Percentiles rank a stretch among this genome's conserved stretches.
Evolutionary conservation across 2,888 invertebrate genomes (phyloP).

Genomic region (Phania funesta): DNA sequence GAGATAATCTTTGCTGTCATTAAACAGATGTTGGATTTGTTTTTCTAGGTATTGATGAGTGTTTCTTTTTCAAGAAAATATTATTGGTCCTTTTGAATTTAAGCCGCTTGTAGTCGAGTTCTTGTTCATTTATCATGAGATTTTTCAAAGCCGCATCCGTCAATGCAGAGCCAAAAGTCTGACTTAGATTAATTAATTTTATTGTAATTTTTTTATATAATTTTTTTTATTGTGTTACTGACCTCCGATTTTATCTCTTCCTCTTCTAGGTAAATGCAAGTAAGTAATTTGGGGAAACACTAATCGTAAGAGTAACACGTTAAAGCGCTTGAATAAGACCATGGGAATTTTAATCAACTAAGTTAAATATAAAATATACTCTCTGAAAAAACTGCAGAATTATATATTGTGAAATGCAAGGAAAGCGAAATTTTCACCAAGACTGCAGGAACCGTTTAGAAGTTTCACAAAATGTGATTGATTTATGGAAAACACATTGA

Average conservation of each 20-base stretch:
- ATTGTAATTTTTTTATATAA: neutral
- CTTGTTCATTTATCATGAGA: conserved; percentile 10
- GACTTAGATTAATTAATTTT: conserved; percentile 19
- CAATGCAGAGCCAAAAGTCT: neutral
- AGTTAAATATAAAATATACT: no score
- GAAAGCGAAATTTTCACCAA: no score
- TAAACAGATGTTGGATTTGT: conserved; percentile 30
- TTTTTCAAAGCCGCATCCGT: neutral
- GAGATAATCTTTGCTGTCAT: conserved; percentile 3
- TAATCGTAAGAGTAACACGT: no score
- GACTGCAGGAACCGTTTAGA: no score
- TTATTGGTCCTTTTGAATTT: conserved; percentile 4
- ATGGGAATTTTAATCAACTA: no score
- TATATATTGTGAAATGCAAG: no score
- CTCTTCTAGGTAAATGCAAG: neutral
- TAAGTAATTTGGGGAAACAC: no score
- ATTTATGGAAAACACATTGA: no score
- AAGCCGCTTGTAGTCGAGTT: neutral
- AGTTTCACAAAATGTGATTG: no score
- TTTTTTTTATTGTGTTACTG: neutral
- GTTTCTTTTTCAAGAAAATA: neutral
- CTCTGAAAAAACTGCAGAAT: no score
- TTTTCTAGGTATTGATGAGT: neutral
- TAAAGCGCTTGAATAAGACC: no score
- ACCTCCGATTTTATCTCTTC: neutral